A percentile compares a stretch with the other conserved stretches of the same genome.
Evolutionary conservation across 2,888 invertebrate species (phyloP).

Genomic region (Melanostoma mellinum): DNA sequence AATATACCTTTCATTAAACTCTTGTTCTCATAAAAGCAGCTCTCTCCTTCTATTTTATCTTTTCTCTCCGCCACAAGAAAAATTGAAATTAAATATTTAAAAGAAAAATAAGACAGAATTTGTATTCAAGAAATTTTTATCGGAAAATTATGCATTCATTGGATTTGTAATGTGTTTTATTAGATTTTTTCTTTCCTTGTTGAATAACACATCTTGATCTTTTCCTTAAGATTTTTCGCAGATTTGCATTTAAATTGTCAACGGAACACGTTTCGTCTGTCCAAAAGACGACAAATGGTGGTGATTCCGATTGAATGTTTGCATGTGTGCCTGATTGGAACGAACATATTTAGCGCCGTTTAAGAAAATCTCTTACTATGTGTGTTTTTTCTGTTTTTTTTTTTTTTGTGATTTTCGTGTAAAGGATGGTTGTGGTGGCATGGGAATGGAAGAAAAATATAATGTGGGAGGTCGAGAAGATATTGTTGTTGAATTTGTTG

Average conservation of each 20-base stretch:
- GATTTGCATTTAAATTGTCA: slow-evolving; percentile 71
- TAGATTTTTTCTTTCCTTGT: slow-evolving; percentile 12
- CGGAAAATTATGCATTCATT: slow-evolving; percentile 68
- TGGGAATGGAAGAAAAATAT: slow-evolving; percentile 3
- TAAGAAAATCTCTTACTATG: slow-evolving; percentile 24
- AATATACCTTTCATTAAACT: no score
- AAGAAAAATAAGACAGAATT: slow-evolving; percentile 64
- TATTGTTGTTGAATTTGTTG: slow-evolving; percentile 43
- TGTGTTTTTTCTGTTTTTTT: slow-evolving; percentile 6
- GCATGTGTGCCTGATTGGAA: slow-evolving; percentile 45
- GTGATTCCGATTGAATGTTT: slow-evolving; percentile 36
- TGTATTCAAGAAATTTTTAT: slow-evolving; percentile 68
- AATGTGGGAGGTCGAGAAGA: slow-evolving; percentile 60
- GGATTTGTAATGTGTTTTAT: slow-evolving; percentile 34
- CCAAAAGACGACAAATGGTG: slow-evolving; percentile 47
- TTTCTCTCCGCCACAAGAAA: not conserved
- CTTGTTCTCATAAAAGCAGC: no score
- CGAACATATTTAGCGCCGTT: slow-evolving; percentile 66
- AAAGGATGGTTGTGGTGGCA: not conserved
- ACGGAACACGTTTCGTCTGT: slow-evolving; percentile 51
- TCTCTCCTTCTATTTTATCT: no score
- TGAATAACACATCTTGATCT: slow-evolving; percentile 26
- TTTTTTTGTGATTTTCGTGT: not conserved
- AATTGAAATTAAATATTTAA: slow-evolving; percentile 68
- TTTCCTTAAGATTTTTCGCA: slow-evolving; percentile 53